Percentiles rank a stretch among this genome's conserved stretches.
Evolutionary conservation across 2,888 invertebrate genomes (phyloP).

Genomic region (Leptothorax acervorum): DNA sequence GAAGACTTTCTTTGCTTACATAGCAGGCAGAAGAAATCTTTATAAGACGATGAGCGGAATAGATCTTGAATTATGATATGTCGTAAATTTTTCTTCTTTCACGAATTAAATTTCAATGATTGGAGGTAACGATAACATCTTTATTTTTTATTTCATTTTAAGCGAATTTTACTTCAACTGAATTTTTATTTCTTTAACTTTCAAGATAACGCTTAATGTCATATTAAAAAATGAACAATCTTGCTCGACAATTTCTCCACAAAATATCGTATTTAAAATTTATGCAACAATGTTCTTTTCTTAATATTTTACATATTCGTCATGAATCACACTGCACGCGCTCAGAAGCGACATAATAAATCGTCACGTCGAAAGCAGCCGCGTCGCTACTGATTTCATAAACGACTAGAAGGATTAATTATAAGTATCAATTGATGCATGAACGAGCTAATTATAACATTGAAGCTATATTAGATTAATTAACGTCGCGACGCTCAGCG

Average conservation of each 20-base stretch:
- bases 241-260: neutral
- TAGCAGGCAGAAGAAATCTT: conserved; percentile 3
- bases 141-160: neutral
- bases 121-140: neutral
- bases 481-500: conserved; percentile 70
- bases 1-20: neutral
- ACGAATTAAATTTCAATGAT: neutral
- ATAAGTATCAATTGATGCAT: conserved; percentile 24
- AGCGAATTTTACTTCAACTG: neutral
- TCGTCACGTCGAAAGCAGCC: conserved; percentile 47
- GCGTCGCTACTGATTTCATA: conserved; percentile 52
- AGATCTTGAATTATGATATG: neutral
- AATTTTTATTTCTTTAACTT: conserved; percentile 7
- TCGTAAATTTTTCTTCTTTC: neutral
- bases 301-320: conserved; percentile 10
- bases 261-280: neutral
- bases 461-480: conserved; percentile 72
- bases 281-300: neutral
- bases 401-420: conserved; percentile 58
- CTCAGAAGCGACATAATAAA: conserved; percentile 56
- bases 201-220: neutral
- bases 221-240: neutral
- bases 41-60: neutral
- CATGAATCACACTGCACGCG: neutral
- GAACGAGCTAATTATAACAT: conserved; percentile 72